Conservation (phyloP, 2,888 invertebrate genomes). For the Drosophila neotestacea region DNA sequence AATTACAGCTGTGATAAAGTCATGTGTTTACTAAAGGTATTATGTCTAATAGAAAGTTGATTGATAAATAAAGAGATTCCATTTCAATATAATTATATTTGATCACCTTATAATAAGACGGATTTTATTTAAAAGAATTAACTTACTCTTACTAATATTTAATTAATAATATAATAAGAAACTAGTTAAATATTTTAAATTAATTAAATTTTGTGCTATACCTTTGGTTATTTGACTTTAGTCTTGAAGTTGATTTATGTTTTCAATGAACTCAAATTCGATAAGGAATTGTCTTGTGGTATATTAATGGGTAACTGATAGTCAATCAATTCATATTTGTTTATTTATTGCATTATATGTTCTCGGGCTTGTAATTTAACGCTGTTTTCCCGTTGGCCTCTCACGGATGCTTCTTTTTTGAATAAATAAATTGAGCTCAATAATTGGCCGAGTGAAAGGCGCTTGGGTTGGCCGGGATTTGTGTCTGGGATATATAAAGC, state of each 20-base stretch:
- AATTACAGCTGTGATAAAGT: background rate
- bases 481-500: constrained; percentile 47
- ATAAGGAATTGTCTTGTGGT: no score
- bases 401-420: constrained; percentile 39
- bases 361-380: constrained; percentile 37
- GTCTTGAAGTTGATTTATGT: no score
- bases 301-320: background rate
- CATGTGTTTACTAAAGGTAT: background rate
- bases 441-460: constrained; percentile 76
- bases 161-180: no score
- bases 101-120: background rate
- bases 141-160: no score
- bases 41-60: no score
- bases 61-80: background rate
- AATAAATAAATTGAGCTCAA: constrained; percentile 73
- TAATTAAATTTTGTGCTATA: no score
- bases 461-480: constrained; percentile 19
- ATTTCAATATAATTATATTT: background rate
- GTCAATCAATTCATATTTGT: background rate
- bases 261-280: no score
- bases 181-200: no score
- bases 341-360: constrained; percentile 36
- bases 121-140: no score
- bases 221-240: no score
- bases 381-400: constrained; percentile 20